A percentile compares a stretch with the other conserved stretches of the same genome.
These are phyloP conservation scores for Cichlasoma orientale DNA, from an alignment of 2,797 vertebrate species.

Conservation along the genomic window DNA sequence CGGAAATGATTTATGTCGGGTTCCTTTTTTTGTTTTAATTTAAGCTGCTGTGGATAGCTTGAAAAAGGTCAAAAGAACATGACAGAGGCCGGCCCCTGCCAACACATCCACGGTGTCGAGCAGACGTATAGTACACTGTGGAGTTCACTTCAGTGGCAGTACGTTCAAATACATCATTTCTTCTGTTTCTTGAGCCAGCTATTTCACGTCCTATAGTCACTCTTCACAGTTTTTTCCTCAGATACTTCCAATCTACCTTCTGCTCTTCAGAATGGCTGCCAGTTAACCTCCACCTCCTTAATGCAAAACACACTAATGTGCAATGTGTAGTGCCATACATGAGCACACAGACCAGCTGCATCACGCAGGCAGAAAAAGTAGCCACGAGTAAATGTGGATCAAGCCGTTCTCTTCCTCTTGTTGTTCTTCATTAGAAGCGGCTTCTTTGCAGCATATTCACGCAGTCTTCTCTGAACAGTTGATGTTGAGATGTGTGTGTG, in stretches of 20 bases:
- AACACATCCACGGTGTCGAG: neutral
- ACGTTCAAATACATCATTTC: constrained; percentile 1
- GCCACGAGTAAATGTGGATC: neutral
- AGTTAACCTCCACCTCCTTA: neutral
- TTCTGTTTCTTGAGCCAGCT: neutral
- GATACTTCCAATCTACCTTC: neutral
- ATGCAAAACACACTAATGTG: neutral
- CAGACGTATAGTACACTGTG: neutral
- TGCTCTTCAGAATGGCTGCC: neutral
- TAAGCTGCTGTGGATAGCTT: neutral
- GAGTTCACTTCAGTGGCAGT: neutral
- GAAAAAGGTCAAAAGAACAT: constrained; percentile 11
- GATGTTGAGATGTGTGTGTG: no score
- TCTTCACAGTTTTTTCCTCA: neutral
- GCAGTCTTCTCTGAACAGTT: no score
- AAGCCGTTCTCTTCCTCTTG: no score
- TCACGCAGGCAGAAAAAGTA: neutral
- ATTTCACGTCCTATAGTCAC: neutral
- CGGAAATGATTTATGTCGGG: neutral
- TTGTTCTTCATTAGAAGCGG: no score
- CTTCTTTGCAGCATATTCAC: no score
- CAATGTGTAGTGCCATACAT: neutral
- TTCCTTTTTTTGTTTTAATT: neutral
- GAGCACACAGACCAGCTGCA: neutral
- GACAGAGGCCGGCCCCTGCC: neutral